Percentiles rank a stretch among this genome's conserved stretches.
These are phyloP conservation scores for Drosophila neocordata DNA, from an alignment of 1,140 invertebrate genomes.

Conservation along the genomic window DNA sequence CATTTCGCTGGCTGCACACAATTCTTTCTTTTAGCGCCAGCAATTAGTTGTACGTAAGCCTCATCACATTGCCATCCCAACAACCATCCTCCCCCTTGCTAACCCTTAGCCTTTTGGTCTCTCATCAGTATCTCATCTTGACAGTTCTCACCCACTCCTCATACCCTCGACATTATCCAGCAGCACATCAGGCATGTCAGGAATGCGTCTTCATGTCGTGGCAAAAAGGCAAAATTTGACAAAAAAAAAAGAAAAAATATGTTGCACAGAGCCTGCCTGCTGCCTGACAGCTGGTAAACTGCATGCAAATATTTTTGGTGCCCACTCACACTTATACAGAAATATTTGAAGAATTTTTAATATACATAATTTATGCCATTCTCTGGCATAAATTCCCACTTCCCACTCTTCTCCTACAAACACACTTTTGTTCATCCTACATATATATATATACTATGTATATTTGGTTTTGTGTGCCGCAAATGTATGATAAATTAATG, in stretches of 20 bases:
- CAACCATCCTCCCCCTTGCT: slow-evolving; percentile 15
- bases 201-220: slow-evolving; percentile 60
- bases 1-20: slow-evolving; percentile 65
- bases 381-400: not conserved
- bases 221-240: slow-evolving; percentile 68
- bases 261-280: slow-evolving; percentile 38
- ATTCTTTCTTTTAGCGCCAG: slow-evolving; percentile 45
- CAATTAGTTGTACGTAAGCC: slow-evolving; percentile 66
- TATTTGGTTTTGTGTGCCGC: not conserved
- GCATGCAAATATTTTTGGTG: slow-evolving; percentile 73
- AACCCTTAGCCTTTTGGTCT: too few species aligned
- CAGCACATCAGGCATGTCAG: slow-evolving; percentile 31
- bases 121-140: too few species aligned
- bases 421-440: not conserved
- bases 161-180: not conserved
- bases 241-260: slow-evolving; percentile 41
- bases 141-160: not conserved
- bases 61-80: slow-evolving; percentile 30
- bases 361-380: slow-evolving; percentile 70
- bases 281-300: slow-evolving; percentile 44
- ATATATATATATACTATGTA: not conserved
- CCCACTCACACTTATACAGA: slow-evolving; percentile 19
- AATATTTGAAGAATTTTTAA: slow-evolving; percentile 76
- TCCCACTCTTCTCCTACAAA: not conserved
- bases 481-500: slow-evolving; percentile 35